phyloP scores from a whole-genome alignment of 64 coral and sea anemone genomes.

The Stichodactyla mertensii region DNA sequence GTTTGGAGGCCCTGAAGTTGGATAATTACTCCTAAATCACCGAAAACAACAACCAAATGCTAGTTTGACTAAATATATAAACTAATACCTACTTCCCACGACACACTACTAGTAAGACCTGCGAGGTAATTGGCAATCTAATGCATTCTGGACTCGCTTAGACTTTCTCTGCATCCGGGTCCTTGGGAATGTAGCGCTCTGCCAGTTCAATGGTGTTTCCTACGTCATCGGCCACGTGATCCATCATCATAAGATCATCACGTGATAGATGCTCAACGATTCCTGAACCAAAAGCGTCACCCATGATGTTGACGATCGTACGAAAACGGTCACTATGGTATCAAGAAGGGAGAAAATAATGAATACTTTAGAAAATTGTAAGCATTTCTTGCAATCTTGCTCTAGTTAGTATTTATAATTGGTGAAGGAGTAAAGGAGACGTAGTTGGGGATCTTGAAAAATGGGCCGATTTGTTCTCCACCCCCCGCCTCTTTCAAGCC shows the following conservation, averaged over 20 bases:
- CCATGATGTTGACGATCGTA: constrained; percentile 61
- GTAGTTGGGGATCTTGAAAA: too few relatives aligned
- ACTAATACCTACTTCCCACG: not conserved
- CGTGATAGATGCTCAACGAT: constrained; percentile 71
- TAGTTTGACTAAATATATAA: too few relatives aligned
- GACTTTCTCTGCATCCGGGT: not conserved
- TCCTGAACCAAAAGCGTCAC: constrained; percentile 46
- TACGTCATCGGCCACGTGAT: constrained; percentile 32
- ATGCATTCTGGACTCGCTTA: not conserved
- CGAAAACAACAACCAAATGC: too few relatives aligned
- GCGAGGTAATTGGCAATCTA: not conserved
- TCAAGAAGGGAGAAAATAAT: not conserved
- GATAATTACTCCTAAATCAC: too few relatives aligned
- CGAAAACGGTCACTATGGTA: constrained; percentile 54
- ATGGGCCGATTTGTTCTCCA: too few relatives aligned
- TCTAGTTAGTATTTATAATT: too few relatives aligned
- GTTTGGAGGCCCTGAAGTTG: too few relatives aligned
- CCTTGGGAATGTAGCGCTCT: constrained; percentile 14
- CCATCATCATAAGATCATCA: constrained; percentile 45
- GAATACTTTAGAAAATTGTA: not conserved
- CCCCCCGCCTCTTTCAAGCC: not conserved
- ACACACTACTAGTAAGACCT: not conserved
- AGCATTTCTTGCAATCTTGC: not conserved
- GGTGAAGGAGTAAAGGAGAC: too few relatives aligned
- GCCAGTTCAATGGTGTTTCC: constrained; percentile 2